A percentile compares a stretch with the other conserved stretches of the same genome.
phyloP scores from a whole-genome alignment of 2,113 vertebrate genomes.

The Petrocephalus microphthalmus region DNA sequence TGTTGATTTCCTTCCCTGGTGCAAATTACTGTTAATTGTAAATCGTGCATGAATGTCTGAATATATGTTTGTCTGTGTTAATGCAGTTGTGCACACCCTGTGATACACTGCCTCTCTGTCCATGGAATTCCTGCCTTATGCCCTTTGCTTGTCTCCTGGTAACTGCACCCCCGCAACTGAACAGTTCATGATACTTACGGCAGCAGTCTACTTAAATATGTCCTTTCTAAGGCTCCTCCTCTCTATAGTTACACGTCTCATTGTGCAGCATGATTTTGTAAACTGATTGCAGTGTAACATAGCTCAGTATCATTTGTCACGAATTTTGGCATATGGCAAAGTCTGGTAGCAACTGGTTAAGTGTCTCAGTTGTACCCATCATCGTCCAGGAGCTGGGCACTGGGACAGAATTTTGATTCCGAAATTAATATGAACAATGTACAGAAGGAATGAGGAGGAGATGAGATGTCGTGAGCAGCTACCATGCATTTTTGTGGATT shows the following conservation, averaged over 20 bases:
- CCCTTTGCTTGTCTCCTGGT: background rate
- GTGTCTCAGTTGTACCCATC: background rate
- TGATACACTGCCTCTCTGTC: background rate
- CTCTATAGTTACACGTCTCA: background rate
- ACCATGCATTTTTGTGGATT: background rate
- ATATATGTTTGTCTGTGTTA: background rate
- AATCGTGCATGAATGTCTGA: background rate
- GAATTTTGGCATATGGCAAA: background rate
- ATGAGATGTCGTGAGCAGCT: background rate
- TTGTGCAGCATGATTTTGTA: background rate
- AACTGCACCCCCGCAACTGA: background rate
- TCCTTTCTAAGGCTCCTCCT: background rate
- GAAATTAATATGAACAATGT: background rate
- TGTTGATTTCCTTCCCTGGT: background rate
- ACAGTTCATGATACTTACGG: background rate
- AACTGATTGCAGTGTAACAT: background rate
- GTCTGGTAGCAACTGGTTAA: background rate
- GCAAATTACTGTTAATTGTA: background rate
- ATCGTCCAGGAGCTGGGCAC: background rate
- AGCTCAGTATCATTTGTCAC: background rate
- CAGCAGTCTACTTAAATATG: background rate
- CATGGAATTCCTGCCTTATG: background rate
- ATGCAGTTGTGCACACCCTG: background rate
- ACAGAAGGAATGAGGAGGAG: background rate
- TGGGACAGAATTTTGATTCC: background rate